Evolutionary conservation across 2,888 invertebrate species (phyloP), one percentile per base, ranked within the genome.

Genomic region (Idaea dimidiata): DNA sequence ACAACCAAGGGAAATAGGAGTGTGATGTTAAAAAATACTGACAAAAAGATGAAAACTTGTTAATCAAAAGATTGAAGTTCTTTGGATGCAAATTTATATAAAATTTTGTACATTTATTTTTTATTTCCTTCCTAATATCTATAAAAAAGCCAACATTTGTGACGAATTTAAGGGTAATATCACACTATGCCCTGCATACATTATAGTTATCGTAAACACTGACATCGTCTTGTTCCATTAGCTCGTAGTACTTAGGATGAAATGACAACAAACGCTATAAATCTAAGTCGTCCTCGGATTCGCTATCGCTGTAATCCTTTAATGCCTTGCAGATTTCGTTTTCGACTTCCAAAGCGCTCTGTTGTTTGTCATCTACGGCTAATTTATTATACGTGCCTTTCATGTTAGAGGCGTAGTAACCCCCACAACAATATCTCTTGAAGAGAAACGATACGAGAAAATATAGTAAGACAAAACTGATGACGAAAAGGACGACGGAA

Each of bases 251-350:
- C 76, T 83, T 75, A 14, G 72, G 66, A 69, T 74, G 77, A 78
- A 87, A 87, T 71, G 73, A 70, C 62, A 80, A 63, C 68, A 84
- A 68, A 54, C 72, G 84, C 86, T 91, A 91, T 88, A 89, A 87
- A 72, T 86, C 73, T 64, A 88, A 80, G 65, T 91, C 89, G 55
- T 90, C 89, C 10, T 91, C 92, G 6, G 89, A 87, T 58, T 91
- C 91, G 68, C 84, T 88, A 10, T 88, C 90, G 67, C 87, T 91
- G 32, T 80, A 82, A 72, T 85, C 86, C 62, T 84, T 83, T 66
- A 91, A 77, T 68, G 91, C 92, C 62, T 88, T 85, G 57, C 85
- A 82, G 69, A 92, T 90, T 73, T 91, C 92, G 31, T 88, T 82
- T 71, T 91, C 90, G 24, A 92, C 81, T 64, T 91, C 91, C 32